Evolutionary conservation across 2,113 vertebrate species (phyloP), one percentile per base, ranked within the genome.

Genomic region (Malurus elegans): DNA sequence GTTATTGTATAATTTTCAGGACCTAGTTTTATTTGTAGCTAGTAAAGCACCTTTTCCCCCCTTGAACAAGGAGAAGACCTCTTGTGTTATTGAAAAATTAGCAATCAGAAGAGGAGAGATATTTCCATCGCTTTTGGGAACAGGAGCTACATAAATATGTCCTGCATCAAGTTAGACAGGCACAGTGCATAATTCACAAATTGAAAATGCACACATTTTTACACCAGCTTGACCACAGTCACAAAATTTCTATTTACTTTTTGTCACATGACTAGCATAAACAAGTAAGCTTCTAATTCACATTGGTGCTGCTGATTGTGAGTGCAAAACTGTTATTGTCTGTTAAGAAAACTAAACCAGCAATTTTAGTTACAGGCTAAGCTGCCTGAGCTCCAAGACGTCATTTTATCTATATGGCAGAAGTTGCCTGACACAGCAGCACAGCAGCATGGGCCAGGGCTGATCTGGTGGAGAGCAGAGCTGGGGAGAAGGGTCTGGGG

Each of bases 251-350:
- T 53, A 17, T 66, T 56, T 76, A 17, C 9, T 70, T 86, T 90
- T 83, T 86, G 14, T 15, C n/a, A n/a, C 32, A 36, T 65, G 4
- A 24, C 14, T 90, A 65, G 31, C 3, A 12, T 60, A 64, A 88
- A 48, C 6, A 72, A 66, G 13, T 32, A 71, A 56, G 64, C 4
- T 71, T 34, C 47, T 42, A 85, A 64, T 47, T 66, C 4, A 51
- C 5, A 26, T 58, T 0, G 0, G 5, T 20, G 16, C 12, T 74
- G 32, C 26, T 36, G 53, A 18, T 36, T 36, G 18, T 1, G 2
- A 64, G 20, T 79, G 18, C 14, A 79, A 75, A 79, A 64, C 5
- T 12, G 18, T 24, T 42, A 19, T 25, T 31, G 5, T 31, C 42
- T 61, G 15, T 40, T 61, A 70, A 62, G 44, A 9, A 82, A 79